Conservation (phyloP, 2,797 vertebrate species). For the Florisuga fusca region DNA sequence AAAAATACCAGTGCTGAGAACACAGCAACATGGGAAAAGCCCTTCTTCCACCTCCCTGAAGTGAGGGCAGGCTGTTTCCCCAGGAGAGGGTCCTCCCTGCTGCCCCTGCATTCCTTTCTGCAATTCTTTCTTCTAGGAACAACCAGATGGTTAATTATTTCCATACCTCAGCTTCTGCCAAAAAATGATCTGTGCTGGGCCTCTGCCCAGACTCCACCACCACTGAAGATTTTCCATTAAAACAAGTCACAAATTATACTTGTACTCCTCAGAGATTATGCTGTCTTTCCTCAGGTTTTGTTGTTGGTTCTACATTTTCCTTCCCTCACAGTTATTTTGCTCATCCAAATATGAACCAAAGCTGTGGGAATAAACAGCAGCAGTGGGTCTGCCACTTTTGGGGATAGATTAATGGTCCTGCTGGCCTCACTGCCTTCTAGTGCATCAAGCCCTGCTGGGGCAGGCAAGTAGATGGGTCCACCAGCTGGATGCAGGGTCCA, state of each 20-base stretch:
- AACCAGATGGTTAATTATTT: background rate
- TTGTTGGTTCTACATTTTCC: background rate
- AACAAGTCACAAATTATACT: background rate
- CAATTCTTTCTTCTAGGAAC: background rate
- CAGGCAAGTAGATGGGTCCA: background rate
- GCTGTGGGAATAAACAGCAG: background rate
- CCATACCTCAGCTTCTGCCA: background rate
- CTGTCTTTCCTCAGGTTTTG: background rate
- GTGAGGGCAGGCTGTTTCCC: background rate
- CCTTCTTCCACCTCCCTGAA: background rate
- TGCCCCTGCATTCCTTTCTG: background rate
- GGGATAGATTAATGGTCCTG: background rate
- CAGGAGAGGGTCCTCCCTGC: background rate
- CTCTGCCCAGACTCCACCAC: background rate
- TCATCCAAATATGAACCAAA: background rate
- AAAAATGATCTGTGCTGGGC: background rate
- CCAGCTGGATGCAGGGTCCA: background rate
- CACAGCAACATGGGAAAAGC: background rate
- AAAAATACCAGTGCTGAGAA: rapidly evolving
- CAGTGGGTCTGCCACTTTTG: background rate
- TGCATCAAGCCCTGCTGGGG: background rate
- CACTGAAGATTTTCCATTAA: background rate
- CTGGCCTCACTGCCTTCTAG: background rate
- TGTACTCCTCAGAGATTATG: background rate
- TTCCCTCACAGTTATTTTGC: background rate